phyloP scores from a whole-genome alignment of 1,140 invertebrate genomes.

The Drosophila athabasca region DNA sequence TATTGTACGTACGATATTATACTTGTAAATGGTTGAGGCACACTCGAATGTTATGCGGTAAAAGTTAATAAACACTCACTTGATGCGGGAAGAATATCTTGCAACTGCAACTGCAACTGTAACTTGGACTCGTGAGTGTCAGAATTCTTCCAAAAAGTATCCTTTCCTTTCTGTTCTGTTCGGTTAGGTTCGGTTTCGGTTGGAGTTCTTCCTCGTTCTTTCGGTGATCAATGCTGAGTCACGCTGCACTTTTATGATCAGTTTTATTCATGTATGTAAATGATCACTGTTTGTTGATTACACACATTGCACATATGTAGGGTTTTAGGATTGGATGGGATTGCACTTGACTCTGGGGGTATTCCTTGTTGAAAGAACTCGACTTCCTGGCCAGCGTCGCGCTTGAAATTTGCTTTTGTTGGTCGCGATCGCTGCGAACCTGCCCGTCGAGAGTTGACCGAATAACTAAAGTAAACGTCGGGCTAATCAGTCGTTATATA shows the following conservation, averaged over 20 bases:
- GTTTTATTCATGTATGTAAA: slow-evolving; percentile 62
- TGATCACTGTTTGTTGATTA: slow-evolving; percentile 58
- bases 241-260: slow-evolving; percentile 58
- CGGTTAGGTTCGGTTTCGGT: slow-evolving; percentile 13
- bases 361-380: slow-evolving; percentile 42
- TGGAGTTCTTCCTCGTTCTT: slow-evolving; percentile 5
- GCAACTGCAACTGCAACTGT: slow-evolving; percentile 44
- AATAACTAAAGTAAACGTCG: slow-evolving; percentile 82
- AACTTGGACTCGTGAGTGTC: slow-evolving; percentile 30
- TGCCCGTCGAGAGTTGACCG: slow-evolving; percentile 83
- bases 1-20: background rate
- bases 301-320: slow-evolving; percentile 50
- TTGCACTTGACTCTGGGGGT: slow-evolving; percentile 43
- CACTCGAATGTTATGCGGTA: slow-evolving; percentile 3
- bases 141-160: slow-evolving; percentile 51
- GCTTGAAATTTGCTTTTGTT: slow-evolving; percentile 19
- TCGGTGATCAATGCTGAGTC: slow-evolving; percentile 47
- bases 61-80: slow-evolving; percentile 68
- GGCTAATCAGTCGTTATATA: slow-evolving; percentile 83
- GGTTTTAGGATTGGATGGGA: slow-evolving; percentile 28
- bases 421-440: slow-evolving; percentile 75
- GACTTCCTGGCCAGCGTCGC: slow-evolving; percentile 47
- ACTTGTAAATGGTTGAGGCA: background rate
- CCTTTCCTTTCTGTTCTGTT: slow-evolving; percentile 48
- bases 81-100: slow-evolving; percentile 41